Percentiles rank a stretch among this genome's conserved stretches.
phyloP scores from a whole-genome alignment of 2,797 vertebrate genomes.

The Aplochiton taeniatus region DNA sequence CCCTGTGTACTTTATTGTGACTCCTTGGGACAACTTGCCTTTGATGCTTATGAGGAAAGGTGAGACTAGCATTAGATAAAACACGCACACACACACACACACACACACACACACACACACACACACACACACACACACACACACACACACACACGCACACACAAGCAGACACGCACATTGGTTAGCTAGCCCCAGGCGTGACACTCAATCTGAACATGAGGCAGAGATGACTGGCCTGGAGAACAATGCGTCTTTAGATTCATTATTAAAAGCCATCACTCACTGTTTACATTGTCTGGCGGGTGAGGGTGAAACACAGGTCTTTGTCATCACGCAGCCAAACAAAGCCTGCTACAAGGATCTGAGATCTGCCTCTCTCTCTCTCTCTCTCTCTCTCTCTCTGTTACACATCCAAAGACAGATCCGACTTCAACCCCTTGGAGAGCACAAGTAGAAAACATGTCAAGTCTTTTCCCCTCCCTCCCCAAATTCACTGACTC shows the following conservation, averaged over 20 bases:
- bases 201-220: conserved; percentile 59
- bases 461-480: conserved; percentile 25
- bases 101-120: conserved; percentile 6
- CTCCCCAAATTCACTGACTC: conserved; percentile 25
- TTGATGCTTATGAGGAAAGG: conserved; percentile 61
- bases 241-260: conserved; percentile 62
- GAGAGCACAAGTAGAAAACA: conserved; percentile 14
- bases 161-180: conserved; percentile 15
- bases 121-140: conserved; percentile 21
- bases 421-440: not conserved
- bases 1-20: conserved; percentile 58
- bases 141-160: conserved; percentile 12
- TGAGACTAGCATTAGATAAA: conserved; percentile 55
- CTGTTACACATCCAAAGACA: not conserved
- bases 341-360: conserved; percentile 45
- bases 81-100: not conserved
- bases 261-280: conserved; percentile 58
- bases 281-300: conserved; percentile 60
- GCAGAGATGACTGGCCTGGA: conserved; percentile 40
- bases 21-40: conserved; percentile 61
- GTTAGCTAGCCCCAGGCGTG: conserved; percentile 51
- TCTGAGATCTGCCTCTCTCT: conserved; percentile 45
- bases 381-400: not conserved
- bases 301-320: conserved; percentile 44
- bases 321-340: conserved; percentile 52